Percentiles rank a stretch among this genome's conserved stretches.
These are phyloP conservation scores for Sturnira hondurensis DNA, from an alignment of 2,113 vertebrate species.

Conservation along the genomic window DNA sequence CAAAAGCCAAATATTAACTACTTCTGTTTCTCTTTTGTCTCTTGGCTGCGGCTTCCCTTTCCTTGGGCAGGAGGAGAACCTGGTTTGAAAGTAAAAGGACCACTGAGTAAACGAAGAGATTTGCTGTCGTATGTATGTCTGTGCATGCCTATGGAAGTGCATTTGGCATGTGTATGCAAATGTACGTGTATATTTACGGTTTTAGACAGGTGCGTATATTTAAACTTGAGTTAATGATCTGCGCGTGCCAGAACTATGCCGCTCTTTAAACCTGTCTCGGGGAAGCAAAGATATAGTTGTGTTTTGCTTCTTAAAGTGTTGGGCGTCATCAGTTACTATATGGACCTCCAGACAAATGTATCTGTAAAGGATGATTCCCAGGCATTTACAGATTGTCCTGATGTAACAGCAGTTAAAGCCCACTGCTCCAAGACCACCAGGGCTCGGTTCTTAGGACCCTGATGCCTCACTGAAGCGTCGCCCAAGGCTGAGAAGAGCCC, in stretches of 20 bases:
- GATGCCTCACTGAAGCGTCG: background rate
- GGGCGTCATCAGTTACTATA: background rate
- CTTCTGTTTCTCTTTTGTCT: conserved; percentile 68
- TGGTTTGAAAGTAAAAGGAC: conserved; percentile 4
- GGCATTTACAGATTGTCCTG: background rate
- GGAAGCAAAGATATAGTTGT: background rate
- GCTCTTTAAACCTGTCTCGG: background rate
- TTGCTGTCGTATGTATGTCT: rapidly evolving
- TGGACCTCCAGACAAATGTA: background rate
- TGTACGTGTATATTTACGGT: background rate
- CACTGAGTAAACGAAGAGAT: background rate
- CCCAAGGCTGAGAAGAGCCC: background rate
- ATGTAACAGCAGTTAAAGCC: background rate
- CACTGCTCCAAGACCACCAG: background rate
- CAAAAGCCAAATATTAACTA: conserved; percentile 58
- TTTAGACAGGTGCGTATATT: background rate
- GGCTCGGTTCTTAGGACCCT: background rate
- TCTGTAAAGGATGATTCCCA: background rate
- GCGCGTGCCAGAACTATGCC: background rate
- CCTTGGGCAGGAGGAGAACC: background rate
- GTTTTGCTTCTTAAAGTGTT: background rate
- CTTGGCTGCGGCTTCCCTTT: background rate
- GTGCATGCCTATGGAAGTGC: background rate
- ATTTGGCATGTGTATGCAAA: background rate
- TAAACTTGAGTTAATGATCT: background rate